Evolutionary conservation across 1,140 invertebrate species (phyloP), one percentile per base, ranked within the genome.

Genomic region (Octopus sinensis): DNA sequence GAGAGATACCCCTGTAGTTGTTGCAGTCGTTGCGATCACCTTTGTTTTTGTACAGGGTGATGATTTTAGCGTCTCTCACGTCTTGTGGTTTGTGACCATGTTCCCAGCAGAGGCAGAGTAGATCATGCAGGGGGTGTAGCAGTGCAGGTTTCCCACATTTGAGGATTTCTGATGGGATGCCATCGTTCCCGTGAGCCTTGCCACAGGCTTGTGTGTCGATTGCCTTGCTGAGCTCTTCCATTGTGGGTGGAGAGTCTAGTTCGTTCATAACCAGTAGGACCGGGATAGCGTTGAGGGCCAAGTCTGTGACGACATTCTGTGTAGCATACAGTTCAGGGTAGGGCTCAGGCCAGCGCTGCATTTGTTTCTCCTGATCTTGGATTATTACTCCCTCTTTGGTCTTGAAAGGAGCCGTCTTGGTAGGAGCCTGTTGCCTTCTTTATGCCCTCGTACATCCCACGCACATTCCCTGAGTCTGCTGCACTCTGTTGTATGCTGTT

Each of bases 11-110:
- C 13, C 78, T 6, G 75, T 86, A 85, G 77, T 82, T 84, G 51
- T 85, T 86, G 80, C 84, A 84, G 78, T 86, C 81, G 68, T 30
- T 82, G 13, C 84, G 12, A 52, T 83, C 80, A 4, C 82, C 84
- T 62, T 84, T 85, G 80, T 85, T 86, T 54, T 86, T 85, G 56
- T 82, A 84, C 51, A 84, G 68, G 12, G 79, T 85, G 51, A 82
- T 54, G 51, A 84, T 83, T 53, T 79, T 83, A 53, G 80, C 54
- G 68, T 85, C 79, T 12, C 81, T 43, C 77, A 84, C 83, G 79
- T 83, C 82, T 71, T 83, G 83, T 13, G 82, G 82, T 13, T n/a
- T 71, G 12, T 6, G 17, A 4, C 68, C 68, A 5, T 71, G 4
- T 71, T 71, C 68, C 68, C 68, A 71, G 68, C 68, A 71, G 68